Base-by-base conservation (phyloP, 1,140 invertebrate genomes). In the Globodera ellingtonae region DNA sequence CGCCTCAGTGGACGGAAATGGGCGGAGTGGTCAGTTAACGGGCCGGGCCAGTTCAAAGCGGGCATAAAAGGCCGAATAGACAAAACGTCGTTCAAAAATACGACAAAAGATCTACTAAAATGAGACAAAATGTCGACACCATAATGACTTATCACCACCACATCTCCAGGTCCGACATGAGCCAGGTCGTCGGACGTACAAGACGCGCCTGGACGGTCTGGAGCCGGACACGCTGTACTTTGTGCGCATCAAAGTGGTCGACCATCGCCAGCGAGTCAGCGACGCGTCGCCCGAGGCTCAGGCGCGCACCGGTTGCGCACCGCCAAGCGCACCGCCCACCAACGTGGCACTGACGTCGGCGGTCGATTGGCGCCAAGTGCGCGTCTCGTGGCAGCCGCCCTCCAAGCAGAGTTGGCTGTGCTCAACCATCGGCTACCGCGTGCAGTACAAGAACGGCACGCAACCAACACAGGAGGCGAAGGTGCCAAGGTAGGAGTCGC, bases 161-260 rank as follows among this genome's bases (percentile, higher is more conserved):
- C 59, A 46, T 46, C 13, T 35, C 35, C 52, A 77, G 75, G 75
- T 77, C 13, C 77, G 78, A 13, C 87, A 89, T 72, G 88, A 89
- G 35, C 67, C 86, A 9, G 88, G 81, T 10, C 86, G 85, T 65
- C 78, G 77, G 10, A 80, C 74, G 52, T 89, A 89, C 82, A 73
- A 84, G 50, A 82, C 81, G 71, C 86, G 86, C 59, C 52, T 89
- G 24, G 81, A 80, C 24, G 82, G 82, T 47, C 77, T 89, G 8
- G 87, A 89, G 46, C 76, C 87, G 44, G 87, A 89, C 75, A 89
- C 87, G 13, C 86, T 89, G 74, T 89, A 89, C 84, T 85, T 89
- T 75, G 82, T 89, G 21, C 80, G 87, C 35, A 89, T 87, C 75
- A 86, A 82, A 75, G 87, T 89, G 46, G 86, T 89, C 35, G 88